Conservation (phyloP, 2,113 vertebrate genomes). For the Helogale parvula region DNA sequence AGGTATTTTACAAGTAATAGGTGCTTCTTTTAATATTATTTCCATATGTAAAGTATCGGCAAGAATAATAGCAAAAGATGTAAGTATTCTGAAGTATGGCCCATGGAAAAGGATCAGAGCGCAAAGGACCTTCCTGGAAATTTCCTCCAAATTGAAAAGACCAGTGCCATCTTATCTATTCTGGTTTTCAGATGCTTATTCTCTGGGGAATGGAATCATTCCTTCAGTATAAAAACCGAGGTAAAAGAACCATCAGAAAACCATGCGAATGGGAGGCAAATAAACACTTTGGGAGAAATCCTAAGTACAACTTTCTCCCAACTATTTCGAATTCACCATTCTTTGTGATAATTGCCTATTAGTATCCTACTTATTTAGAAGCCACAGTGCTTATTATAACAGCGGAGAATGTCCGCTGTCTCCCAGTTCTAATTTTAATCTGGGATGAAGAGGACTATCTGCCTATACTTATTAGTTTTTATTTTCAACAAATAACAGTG, state of each 20-base stretch:
- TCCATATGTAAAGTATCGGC: not conserved
- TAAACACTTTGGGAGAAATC: not conserved
- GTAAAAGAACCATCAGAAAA: not conserved
- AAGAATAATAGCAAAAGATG: not conserved
- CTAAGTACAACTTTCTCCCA: not conserved
- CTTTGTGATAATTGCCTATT: not conserved
- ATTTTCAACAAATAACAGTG: not conserved
- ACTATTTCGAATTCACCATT: not conserved
- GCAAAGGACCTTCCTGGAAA: too few species aligned
- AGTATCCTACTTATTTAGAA: not conserved
- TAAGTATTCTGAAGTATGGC: not conserved
- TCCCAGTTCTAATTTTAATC: not conserved
- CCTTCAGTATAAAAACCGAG: not conserved
- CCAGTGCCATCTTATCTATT: rapidly evolving
- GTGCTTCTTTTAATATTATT: not conserved
- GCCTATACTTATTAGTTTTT: not conserved
- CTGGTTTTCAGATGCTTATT: not conserved
- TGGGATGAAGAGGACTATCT: not conserved
- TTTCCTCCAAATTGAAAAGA: not conserved
- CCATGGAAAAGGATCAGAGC: not conserved
- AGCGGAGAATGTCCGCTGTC: not conserved
- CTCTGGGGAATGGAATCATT: not conserved
- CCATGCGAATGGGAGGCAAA: not conserved
- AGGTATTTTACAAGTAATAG: not conserved
- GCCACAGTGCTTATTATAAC: not conserved